These are phyloP conservation scores for Crocallis elinguaria DNA, from an alignment of 2,888 invertebrate genomes.

Conservation along the genomic window DNA sequence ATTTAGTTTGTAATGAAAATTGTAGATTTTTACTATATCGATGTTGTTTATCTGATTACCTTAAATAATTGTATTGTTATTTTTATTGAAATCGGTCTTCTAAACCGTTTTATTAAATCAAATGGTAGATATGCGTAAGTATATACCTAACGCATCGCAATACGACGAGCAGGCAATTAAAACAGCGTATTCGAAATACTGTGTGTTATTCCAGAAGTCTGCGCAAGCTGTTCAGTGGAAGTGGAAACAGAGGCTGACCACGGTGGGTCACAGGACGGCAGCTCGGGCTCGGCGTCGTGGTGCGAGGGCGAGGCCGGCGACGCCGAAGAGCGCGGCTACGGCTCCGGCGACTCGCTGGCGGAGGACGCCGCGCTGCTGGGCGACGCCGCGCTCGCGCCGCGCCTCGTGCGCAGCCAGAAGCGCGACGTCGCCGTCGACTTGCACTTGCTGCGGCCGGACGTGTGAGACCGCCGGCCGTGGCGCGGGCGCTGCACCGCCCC, in stretches of 20 bases:
- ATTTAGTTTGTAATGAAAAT: slow-evolving; percentile 4
- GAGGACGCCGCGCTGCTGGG: slow-evolving; percentile 78
- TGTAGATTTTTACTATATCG: slow-evolving; percentile 3
- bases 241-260: slow-evolving; percentile 75
- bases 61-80: too few species aligned
- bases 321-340: slow-evolving; percentile 78
- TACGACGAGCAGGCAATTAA: not conserved
- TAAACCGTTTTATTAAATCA: too few species aligned
- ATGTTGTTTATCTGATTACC: not conserved
- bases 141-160: too few species aligned
- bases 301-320: slow-evolving; percentile 82
- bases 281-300: slow-evolving; percentile 79
- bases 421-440: slow-evolving; percentile 79
- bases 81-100: too few species aligned
- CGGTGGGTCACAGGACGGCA: slow-evolving; percentile 68
- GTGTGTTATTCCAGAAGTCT: slow-evolving; percentile 68
- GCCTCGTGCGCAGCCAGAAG: slow-evolving; percentile 64
- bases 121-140: too few species aligned
- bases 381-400: slow-evolving; percentile 57
- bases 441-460: slow-evolving; percentile 76
- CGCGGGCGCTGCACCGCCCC: slow-evolving; percentile 2
- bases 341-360: slow-evolving; percentile 80
- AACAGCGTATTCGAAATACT: not conserved
- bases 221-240: slow-evolving; percentile 77
- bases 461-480: slow-evolving; percentile 47